Conservation (phyloP, 2,888 invertebrate genomes). For the Agrochola litura region DNA sequence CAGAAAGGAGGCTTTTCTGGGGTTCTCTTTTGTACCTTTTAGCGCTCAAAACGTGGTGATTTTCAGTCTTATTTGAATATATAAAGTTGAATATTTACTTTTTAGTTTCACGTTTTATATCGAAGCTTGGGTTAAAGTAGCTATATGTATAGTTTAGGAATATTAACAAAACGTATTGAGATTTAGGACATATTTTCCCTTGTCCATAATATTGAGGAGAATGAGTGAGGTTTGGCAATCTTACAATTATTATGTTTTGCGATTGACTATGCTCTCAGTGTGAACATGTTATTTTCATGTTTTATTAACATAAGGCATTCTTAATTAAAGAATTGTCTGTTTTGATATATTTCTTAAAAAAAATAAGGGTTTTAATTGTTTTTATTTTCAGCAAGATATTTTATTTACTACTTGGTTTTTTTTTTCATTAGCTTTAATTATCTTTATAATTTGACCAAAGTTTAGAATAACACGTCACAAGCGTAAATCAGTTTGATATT, state of each 20-base stretch:
- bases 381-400: neutral
- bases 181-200: neutral
- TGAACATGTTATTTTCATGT: neutral
- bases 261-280: no score
- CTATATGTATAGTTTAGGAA: no score
- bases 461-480: slow-evolving; percentile 4
- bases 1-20: no score
- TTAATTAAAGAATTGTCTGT: neutral
- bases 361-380: neutral
- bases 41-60: neutral
- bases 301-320: neutral
- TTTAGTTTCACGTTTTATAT: neutral
- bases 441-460: slow-evolving; percentile 9
- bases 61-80: neutral
- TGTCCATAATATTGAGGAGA: neutral
- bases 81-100: neutral
- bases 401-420: neutral
- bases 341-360: neutral
- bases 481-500: slow-evolving; percentile 58
- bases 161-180: neutral
- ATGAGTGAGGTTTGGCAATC: no score
- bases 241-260: no score
- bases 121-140: neutral
- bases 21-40: neutral
- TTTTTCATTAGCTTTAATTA: slow-evolving; percentile 1